Conservation (phyloP, 2,888 invertebrate genomes). For the Eurytoma adleriae region DNA sequence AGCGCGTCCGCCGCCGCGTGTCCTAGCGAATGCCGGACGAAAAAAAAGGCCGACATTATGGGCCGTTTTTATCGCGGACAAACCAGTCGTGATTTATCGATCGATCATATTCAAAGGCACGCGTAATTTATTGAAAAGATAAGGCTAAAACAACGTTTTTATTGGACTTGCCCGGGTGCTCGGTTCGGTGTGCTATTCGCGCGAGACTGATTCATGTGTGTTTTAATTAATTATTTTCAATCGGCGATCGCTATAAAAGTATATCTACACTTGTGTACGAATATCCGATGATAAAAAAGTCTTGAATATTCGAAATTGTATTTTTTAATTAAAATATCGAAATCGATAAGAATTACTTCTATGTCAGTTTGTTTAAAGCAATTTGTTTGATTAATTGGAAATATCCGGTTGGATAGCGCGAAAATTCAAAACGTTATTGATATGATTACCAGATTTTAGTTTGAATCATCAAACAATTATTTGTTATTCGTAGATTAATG, state of each 20-base stretch:
- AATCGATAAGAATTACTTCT: no score
- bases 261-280: not conserved
- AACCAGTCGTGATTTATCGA: conserved; percentile 44
- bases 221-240: conserved; percentile 21
- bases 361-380: no score
- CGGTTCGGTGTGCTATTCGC: not conserved
- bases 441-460: no score
- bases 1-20: no score
- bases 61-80: conserved; percentile 11
- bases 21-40: not conserved
- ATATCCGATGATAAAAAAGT: no score
- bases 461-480: no score
- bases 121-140: conserved; percentile 21
- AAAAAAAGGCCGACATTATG: conserved; percentile 26
- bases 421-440: no score
- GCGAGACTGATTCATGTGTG: not conserved
- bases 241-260: not conserved
- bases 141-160: conserved; percentile 18
- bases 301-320: no score
- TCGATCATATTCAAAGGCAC: conserved; percentile 16
- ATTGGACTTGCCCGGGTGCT: not conserved
- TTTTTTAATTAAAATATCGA: no score
- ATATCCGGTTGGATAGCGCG: no score
- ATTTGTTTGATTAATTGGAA: no score
- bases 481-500: no score